Base-by-base conservation (phyloP, 2,888 invertebrate species). In the Norana najaformis region DNA sequence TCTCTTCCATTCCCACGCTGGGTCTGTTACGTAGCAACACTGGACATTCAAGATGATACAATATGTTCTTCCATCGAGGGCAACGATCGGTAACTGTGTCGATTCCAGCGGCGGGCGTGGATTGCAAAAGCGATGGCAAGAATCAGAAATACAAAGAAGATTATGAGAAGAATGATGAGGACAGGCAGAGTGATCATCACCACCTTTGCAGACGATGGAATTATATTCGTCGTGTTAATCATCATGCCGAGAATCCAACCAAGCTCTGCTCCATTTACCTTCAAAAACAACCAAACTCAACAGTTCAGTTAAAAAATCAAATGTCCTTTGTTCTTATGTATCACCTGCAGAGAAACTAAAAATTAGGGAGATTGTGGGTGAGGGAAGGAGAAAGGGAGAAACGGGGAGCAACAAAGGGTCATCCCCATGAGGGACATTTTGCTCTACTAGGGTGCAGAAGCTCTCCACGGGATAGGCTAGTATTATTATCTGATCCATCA, bases 171-270 rank as follows among this genome's bases (percentile, higher is more conserved):
- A 0, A 93, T 89, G 36, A 93, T 91, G 90, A 94, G 94, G 13
- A 91, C 88, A 8, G 88, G 39, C 14, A 83, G 69, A 35, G 83
- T 88, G 89, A 92, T 89, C 47, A 35, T 85, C 36, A 35, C 34
- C 11, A 85, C 85, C 35, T 85, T 85, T 16, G 36, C 23, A 18
- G 69, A 93, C 30, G 92, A 91, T 2, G 95, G 94, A 88, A 95
- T 94, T 35, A 92, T 92, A 88, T 95, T 95, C 6, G 95, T 95
- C 37, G 94, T 94, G 91, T 95, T 94, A 20, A 95, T 93, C 95
- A 95, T 95, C 92, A 94, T 95, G 16, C 96, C 96, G 39, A 91
- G 53, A 30, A 85, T 88, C 96, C 96, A 96, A 4, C 95, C 95
- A 34, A 95, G 92, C 47, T 94, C 94, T 41, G 94, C 94, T 0